phyloP scores from a whole-genome alignment of 1,140 invertebrate species.

The Parapsyche elsis region DNA sequence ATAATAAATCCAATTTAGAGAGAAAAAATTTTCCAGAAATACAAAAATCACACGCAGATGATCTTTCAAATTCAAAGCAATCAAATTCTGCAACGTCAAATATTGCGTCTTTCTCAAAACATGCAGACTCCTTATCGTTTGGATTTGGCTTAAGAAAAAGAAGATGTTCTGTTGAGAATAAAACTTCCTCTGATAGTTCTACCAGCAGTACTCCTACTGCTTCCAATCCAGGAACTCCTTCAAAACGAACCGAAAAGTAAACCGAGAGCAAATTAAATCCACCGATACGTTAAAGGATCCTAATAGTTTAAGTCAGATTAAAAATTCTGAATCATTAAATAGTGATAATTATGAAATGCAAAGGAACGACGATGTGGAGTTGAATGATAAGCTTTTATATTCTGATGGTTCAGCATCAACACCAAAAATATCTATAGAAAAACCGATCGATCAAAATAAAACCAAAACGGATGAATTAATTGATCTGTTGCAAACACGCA shows the following conservation, averaged over 20 bases:
- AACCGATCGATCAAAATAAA: not conserved
- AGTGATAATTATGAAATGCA: not conserved
- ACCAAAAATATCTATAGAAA: slow-evolving; percentile 39
- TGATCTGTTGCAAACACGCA: slow-evolving; percentile 67
- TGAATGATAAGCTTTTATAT: not conserved
- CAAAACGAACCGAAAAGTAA: slow-evolving; percentile 57
- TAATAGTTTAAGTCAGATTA: not conserved
- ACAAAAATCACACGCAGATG: not conserved
- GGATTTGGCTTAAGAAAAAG: slow-evolving; percentile 68
- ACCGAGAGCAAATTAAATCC: slow-evolving; percentile 59
- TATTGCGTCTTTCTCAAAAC: slow-evolving; percentile 50
- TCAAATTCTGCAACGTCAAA: slow-evolving; percentile 36
- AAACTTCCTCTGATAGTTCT: slow-evolving; percentile 65
- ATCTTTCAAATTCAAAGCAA: not conserved
- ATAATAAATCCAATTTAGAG: slow-evolving; percentile 37
- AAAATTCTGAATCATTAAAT: not conserved
- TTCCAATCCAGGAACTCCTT: slow-evolving; percentile 67
- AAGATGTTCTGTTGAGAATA: slow-evolving; percentile 68
- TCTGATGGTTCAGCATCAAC: not conserved
- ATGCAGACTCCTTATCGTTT: slow-evolving; percentile 47
- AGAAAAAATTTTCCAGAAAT: not conserved
- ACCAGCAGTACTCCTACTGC: slow-evolving; percentile 68
- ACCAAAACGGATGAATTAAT: slow-evolving; percentile 58
- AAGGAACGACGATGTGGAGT: not conserved
- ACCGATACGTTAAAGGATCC: slow-evolving; percentile 33